Evolutionary conservation across 92 coral and sea anemone genomes (phyloP), one percentile per base, ranked within the genome.

Genomic region (Phenganax subtilis): DNA sequence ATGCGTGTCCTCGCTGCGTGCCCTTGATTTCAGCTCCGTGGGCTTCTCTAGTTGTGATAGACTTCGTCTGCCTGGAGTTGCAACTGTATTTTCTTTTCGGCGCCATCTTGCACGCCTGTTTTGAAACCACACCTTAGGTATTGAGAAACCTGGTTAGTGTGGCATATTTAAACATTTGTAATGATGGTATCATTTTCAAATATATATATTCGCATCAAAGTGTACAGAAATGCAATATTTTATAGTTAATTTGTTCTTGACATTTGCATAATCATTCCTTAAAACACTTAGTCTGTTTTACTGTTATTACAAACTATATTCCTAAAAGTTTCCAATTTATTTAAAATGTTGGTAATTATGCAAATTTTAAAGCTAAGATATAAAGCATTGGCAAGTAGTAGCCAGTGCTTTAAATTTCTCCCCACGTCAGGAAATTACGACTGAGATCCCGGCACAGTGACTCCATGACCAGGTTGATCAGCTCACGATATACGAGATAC

Each of bases 51-150:
- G 87, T 71, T 96, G 93, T 80, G 89, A 85, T 74, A 92, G 93
- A 81, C 88, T 91, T 77, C 99, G 83, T 68, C 97, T 80, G 56
- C 97, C 99, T 3, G 97, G 99, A 12, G 91, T 85, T 10, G 99
- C 93, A 53, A 87, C 91, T 25, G 93, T 92, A 57, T 96, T 96
- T 31, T 93, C 99, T 52, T 96, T 97, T 74, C 99, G 77, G 77
- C 99, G 80, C 87, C 88, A 85, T 79, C 91, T 90, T 14, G 99
- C 97, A 55, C 99, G 82, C 77, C 99, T 80, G 86, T 96, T 96
- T 77, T 92, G 99, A 81, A 96, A 96, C 99, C 99, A 96, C 44
- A 96, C 99, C 99, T 96, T 65, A 83, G 37, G 54, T 71, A 14
- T 64, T 27, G 77, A 68, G 60, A 55, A 1, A 12, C 14, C 47